A percentile compares a stretch with the other conserved stretches of the same genome.
These are phyloP conservation scores for Drosophila guanche DNA, from an alignment of 1,140 invertebrate genomes.

Conservation along the genomic window DNA sequence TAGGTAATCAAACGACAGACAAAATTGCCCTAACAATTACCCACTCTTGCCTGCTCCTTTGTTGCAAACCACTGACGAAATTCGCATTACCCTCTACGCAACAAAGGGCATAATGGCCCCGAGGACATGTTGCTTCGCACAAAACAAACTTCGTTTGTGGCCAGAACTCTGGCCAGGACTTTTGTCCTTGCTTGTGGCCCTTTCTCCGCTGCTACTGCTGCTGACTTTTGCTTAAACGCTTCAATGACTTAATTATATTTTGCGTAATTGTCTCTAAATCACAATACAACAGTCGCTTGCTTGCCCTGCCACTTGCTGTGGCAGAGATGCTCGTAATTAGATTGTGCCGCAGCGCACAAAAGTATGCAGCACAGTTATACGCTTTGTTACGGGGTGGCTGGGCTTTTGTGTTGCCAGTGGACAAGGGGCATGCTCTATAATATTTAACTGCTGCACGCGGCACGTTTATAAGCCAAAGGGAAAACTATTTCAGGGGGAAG, in stretches of 20 bases:
- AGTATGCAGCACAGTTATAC: slow-evolving; percentile 41
- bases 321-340: slow-evolving; percentile 37
- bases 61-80: no score
- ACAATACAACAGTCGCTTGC: slow-evolving; percentile 5
- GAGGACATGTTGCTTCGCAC: slow-evolving; percentile 21
- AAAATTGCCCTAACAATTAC: no score
- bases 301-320: no score
- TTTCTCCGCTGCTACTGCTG: slow-evolving; percentile 15
- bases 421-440: slow-evolving; percentile 33
- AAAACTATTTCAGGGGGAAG: slow-evolving; percentile 60
- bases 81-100: background rate
- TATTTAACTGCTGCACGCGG: slow-evolving; percentile 65
- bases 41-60: no score
- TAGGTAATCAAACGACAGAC: background rate
- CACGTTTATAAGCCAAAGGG: slow-evolving; percentile 35
- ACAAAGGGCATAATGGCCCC: slow-evolving; percentile 32
- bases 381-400: slow-evolving; percentile 26
- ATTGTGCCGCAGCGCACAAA: slow-evolving; percentile 32
- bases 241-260: slow-evolving; percentile 73
- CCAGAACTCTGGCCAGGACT: background rate
- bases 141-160: slow-evolving; percentile 30
- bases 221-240: slow-evolving; percentile 52
- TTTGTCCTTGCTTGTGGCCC: slow-evolving; percentile 13
- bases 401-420: slow-evolving; percentile 44
- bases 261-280: slow-evolving; percentile 61